A percentile compares a stretch with the other conserved stretches of the same genome.
These are phyloP conservation scores for Monopis laevigella DNA, from an alignment of 2,888 invertebrate genomes.

Conservation along the genomic window DNA sequence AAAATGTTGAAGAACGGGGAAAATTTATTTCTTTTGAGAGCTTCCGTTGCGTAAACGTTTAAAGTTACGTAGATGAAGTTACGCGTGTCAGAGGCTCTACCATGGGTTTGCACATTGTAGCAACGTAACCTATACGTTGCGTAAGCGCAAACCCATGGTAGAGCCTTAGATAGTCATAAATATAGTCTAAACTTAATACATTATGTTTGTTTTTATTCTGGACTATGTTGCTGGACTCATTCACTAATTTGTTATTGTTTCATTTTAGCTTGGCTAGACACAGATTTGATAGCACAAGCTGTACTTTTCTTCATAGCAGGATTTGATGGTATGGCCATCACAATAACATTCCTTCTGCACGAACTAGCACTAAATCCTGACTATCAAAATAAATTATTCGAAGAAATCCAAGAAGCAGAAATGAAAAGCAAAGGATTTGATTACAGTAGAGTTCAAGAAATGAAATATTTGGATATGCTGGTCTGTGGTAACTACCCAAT, in stretches of 20 bases:
- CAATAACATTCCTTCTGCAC: slow-evolving; percentile 21
- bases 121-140: no score
- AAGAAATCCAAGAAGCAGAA: slow-evolving; percentile 33
- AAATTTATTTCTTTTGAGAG: no score
- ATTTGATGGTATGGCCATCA: slow-evolving; percentile 22
- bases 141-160: no score
- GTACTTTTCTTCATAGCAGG: slow-evolving; percentile 22
- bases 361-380: slow-evolving; percentile 25
- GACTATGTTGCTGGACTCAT: not conserved
- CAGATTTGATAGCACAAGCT: slow-evolving; percentile 22
- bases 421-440: slow-evolving; percentile 42
- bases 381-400: slow-evolving; percentile 27
- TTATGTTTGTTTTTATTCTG: not conserved
- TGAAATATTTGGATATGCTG: slow-evolving; percentile 57
- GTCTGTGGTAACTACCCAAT: slow-evolving; percentile 32
- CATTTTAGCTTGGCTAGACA: slow-evolving; percentile 20
- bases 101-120: no score
- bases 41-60: no score
- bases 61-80: no score
- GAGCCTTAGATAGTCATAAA: no score
- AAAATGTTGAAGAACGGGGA: no score
- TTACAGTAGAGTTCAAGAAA: slow-evolving; percentile 35
- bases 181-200: no score
- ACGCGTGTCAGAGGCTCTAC: no score
- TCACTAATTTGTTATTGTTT: not conserved